phyloP scores from a whole-genome alignment of 2,888 invertebrate species.

The Busseola fusca region DNA sequence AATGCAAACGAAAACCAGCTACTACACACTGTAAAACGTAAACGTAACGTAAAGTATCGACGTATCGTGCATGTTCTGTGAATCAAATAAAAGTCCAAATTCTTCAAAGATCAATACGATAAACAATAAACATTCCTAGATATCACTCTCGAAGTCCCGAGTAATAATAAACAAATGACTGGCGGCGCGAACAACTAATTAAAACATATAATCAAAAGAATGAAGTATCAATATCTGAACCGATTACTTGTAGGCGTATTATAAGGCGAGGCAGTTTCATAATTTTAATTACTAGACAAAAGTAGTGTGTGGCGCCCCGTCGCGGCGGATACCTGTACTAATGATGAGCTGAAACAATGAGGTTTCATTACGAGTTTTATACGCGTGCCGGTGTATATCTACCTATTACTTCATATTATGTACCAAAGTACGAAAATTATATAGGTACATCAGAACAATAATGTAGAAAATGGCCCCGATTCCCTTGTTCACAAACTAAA shows the following conservation, averaged over 20 bases:
- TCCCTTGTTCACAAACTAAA: no score
- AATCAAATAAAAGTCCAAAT: background rate
- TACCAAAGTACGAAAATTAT: background rate
- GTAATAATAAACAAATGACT: constrained; percentile 57
- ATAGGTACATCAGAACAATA: constrained; percentile 9
- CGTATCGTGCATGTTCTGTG: background rate
- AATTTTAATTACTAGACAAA: constrained; percentile 85
- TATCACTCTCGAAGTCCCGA: constrained; percentile 39
- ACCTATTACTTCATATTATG: background rate
- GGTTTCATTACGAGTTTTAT: constrained; percentile 65
- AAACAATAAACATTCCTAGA: constrained; percentile 60
- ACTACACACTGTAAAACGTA: background rate
- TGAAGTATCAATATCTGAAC: constrained; percentile 73
- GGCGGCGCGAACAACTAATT: constrained; percentile 63
- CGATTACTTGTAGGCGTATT: constrained; percentile 75
- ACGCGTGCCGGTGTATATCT: constrained; percentile 24
- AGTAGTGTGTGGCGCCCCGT: constrained; percentile 78
- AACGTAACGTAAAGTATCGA: background rate
- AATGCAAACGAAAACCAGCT: background rate
- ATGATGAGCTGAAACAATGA: constrained; percentile 78
- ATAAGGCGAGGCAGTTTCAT: constrained; percentile 72
- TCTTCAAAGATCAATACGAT: constrained; percentile 11
- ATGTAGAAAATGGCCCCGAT: no score
- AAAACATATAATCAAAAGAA: constrained; percentile 62
- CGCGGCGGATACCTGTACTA: constrained; percentile 69